phyloP scores from a whole-genome alignment of 2,888 invertebrate species.

The Alitta virens region DNA sequence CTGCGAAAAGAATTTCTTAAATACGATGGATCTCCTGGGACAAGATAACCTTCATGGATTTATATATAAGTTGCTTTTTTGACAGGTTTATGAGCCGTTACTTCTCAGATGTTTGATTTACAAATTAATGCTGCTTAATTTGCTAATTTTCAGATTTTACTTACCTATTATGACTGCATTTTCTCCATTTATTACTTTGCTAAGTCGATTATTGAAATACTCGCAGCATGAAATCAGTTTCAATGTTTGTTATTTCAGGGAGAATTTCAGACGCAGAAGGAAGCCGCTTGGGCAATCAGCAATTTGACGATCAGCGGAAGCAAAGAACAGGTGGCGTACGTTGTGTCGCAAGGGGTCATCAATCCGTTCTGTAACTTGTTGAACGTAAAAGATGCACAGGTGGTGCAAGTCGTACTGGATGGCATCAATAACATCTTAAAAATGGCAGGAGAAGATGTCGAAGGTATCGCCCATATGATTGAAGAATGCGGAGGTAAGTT shows the following conservation, averaged over 20 bases:
- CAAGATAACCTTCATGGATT: too few species aligned
- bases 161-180: background rate
- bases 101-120: too few species aligned
- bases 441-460: conserved; percentile 68
- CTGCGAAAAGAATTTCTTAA: too few species aligned
- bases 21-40: too few species aligned
- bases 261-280: conserved; percentile 99
- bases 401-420: conserved; percentile 65
- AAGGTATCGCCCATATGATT: conserved; percentile 62
- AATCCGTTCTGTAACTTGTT: conserved; percentile 94
- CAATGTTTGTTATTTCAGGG: too few species aligned
- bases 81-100: too few species aligned
- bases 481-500: conserved; percentile 80
- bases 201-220: background rate
- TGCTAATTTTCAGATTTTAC: too few species aligned
- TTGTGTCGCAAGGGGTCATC: conserved; percentile 71
- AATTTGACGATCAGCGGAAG: conserved; percentile 97
- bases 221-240: background rate
- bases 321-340: conserved; percentile 69
- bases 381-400: conserved; percentile 90
- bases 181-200: background rate
- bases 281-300: conserved; percentile 99
- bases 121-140: too few species aligned
- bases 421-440: conserved; percentile 98
- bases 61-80: too few species aligned